Conservation (phyloP, 2,113 vertebrate species). For the Eidolon helvum region DNA sequence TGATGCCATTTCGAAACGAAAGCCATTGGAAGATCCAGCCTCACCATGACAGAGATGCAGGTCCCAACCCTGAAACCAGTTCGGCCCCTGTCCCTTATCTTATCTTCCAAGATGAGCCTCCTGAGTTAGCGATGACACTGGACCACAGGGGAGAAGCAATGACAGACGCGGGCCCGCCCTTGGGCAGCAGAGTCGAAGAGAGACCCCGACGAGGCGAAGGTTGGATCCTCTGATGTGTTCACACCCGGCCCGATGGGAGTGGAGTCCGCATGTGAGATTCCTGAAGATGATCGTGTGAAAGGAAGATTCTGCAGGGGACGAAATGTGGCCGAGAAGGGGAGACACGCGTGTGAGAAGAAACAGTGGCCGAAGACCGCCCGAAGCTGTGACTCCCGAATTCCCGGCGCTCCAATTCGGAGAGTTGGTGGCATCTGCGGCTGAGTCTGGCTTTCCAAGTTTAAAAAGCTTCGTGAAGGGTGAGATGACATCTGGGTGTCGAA, state of each 20-base stretch:
- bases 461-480: rapidly evolving
- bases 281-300: rapidly evolving
- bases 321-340: neutral
- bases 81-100: neutral
- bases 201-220: neutral
- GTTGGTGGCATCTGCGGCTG: neutral
- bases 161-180: neutral
- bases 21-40: neutral
- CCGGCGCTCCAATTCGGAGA: neutral
- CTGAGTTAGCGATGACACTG: neutral
- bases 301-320: neutral
- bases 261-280: no score
- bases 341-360: neutral
- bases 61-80: neutral
- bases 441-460: neutral
- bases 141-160: neutral
- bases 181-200: rapidly evolving
- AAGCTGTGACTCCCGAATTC: rapidly evolving
- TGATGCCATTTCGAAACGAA: neutral
- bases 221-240: no score
- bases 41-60: rapidly evolving
- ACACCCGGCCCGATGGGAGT: neutral
- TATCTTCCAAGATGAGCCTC: neutral
- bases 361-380: neutral
- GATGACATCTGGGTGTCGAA: no score